Conservation (phyloP, 2,113 vertebrate genomes). For the Peucedramus taeniatus region DNA sequence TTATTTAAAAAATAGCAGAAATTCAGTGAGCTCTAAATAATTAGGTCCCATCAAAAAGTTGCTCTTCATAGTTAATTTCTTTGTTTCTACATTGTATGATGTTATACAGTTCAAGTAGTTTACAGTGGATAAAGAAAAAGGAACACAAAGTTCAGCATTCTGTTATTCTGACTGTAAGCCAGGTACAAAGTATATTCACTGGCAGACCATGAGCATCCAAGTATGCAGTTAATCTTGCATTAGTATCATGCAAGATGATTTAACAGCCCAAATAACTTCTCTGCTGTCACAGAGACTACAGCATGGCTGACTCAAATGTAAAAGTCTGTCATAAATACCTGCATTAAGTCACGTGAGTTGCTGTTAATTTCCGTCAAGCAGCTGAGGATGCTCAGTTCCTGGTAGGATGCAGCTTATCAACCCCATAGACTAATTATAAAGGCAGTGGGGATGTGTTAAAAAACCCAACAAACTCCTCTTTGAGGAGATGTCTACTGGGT, state of each 20-base stretch:
- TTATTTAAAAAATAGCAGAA: too few species aligned
- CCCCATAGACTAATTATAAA: background rate
- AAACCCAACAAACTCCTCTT: background rate
- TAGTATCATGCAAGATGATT: background rate
- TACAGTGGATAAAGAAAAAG: background rate
- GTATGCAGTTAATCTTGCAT: background rate
- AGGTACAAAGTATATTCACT: background rate
- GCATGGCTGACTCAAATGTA: background rate
- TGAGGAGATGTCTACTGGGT: accelerated
- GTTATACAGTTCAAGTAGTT: background rate
- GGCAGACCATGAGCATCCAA: background rate
- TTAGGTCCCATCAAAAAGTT: background rate
- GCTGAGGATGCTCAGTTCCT: background rate
- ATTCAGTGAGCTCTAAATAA: background rate
- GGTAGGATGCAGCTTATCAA: background rate
- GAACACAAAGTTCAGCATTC: background rate
- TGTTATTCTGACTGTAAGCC: background rate
- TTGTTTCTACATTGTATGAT: background rate
- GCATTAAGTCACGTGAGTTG: background rate
- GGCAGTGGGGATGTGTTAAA: background rate
- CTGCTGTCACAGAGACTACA: background rate
- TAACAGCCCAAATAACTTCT: background rate
- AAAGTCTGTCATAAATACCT: background rate
- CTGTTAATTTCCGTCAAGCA: background rate
- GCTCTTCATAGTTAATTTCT: background rate